Evolutionary conservation across 2,797 vertebrate genomes (phyloP).

Genomic region (Diceros bicornis): DNA sequence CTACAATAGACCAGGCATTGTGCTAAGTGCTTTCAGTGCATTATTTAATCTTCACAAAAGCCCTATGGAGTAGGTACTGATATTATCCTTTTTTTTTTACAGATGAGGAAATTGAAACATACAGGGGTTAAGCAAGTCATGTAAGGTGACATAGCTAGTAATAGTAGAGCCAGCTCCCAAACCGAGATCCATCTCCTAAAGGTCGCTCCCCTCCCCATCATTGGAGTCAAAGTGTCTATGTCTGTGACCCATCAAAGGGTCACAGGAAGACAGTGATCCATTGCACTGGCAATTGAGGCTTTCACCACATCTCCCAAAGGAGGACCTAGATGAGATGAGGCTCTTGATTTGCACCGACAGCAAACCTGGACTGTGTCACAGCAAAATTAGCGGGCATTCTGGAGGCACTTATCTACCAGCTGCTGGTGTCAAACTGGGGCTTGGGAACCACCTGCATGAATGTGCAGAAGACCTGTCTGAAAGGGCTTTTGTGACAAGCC

Average conservation of each 20-base stretch:
- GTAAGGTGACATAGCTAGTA: slow-evolving; percentile 8
- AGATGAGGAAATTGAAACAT: background rate
- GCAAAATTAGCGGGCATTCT: slow-evolving; percentile 18
- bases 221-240: background rate
- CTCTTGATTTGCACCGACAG: slow-evolving; percentile 11
- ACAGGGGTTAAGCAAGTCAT: background rate
- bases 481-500: slow-evolving; percentile 50
- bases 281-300: background rate
- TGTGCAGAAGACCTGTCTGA: slow-evolving; percentile 14
- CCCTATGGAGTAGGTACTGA: background rate
- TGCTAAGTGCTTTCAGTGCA: background rate
- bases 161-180: background rate
- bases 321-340: slow-evolving; percentile 28
- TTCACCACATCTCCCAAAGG: background rate
- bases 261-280: background rate
- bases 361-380: slow-evolving; percentile 47
- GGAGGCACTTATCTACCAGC: slow-evolving; percentile 21
- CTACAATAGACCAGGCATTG: background rate
- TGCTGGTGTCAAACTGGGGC: background rate
- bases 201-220: background rate
- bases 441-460: slow-evolving; percentile 20
- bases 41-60: slow-evolving; percentile 50
- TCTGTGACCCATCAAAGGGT: background rate
- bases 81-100: slow-evolving; percentile 42
- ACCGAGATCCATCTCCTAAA: background rate